Conservation (phyloP, 1,140 invertebrate species). For the Dendroctonus ponderosae region DNA sequence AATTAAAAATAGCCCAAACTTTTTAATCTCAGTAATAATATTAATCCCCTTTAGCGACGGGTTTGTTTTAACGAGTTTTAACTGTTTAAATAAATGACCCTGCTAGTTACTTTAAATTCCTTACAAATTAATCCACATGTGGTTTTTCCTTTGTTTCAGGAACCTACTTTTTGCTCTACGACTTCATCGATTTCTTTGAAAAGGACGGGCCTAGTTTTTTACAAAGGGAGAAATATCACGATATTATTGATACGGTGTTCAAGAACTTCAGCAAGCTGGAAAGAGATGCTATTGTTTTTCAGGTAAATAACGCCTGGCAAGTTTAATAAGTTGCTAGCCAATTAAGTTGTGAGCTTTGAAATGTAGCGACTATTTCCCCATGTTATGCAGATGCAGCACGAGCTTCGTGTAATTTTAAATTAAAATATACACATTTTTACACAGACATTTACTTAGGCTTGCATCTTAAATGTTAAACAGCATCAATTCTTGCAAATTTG, state of each 20-base stretch:
- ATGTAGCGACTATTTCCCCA: too few species aligned
- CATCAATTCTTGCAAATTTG: too few species aligned
- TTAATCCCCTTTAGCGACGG: not conserved
- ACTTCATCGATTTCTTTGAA: slow-evolving; percentile 87
- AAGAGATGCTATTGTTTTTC: slow-evolving; percentile 86
- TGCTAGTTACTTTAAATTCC: too few species aligned
- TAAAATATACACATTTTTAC: too few species aligned
- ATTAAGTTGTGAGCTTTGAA: too few species aligned
- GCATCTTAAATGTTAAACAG: too few species aligned
- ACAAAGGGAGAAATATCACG: slow-evolving; percentile 77
- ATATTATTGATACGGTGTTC: slow-evolving; percentile 84
- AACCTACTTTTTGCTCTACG: slow-evolving; percentile 87
- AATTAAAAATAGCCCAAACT: not conserved
- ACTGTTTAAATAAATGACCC: too few species aligned
- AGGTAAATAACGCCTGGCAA: slow-evolving; percentile 57
- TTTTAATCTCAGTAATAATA: not conserved
- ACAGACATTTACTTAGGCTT: too few species aligned
- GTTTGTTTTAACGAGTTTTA: not conserved
- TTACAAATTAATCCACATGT: too few species aligned
- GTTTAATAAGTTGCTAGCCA: too few species aligned
- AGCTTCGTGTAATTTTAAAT: too few species aligned
- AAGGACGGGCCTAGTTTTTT: slow-evolving; percentile 79
- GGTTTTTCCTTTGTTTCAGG: slow-evolving; percentile 58
- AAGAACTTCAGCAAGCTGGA: slow-evolving; percentile 80
- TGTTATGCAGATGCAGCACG: too few species aligned